Percentiles rank a stretch among this genome's conserved stretches.
Evolutionary conservation across 2,797 vertebrate species (phyloP).

Genomic region (Falco berigora): DNA sequence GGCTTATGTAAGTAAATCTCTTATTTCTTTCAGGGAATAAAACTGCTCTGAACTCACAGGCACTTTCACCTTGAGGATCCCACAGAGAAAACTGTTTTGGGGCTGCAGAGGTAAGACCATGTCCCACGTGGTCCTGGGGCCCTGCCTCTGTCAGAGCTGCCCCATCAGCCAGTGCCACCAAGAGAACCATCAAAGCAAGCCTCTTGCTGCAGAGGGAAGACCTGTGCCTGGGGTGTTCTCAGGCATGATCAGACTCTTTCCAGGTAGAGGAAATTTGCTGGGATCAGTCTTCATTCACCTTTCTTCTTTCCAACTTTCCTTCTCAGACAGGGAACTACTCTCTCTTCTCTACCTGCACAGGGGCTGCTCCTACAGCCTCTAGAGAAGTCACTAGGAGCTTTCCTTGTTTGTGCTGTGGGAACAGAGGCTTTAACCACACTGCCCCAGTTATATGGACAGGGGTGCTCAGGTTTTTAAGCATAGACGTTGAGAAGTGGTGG

Average conservation of each 20-base stretch:
- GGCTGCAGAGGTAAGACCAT: neutral
- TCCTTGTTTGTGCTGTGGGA: neutral
- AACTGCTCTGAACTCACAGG: neutral
- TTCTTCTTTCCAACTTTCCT: neutral
- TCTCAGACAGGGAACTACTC: neutral
- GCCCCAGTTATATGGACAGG: neutral
- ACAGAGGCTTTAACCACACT: neutral
- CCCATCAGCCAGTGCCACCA: neutral
- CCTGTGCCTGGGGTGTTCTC: neutral
- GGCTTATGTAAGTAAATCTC: neutral
- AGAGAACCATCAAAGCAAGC: neutral
- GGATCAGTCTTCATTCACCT: neutral
- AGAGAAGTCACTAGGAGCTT: neutral
- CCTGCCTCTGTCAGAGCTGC: neutral
- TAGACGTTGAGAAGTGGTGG: neutral
- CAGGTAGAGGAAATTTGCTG: neutral
- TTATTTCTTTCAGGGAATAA: neutral
- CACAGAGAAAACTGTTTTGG: neutral
- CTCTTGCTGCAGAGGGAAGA: neutral
- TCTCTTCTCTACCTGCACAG: neutral
- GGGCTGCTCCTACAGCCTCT: neutral
- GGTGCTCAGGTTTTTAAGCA: neutral
- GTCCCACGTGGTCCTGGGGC: neutral
- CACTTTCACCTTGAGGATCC: constrained; percentile 15
- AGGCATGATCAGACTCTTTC: neutral